A percentile compares a stretch with the other conserved stretches of the same genome.
Conservation (phyloP, 2,888 invertebrate species). For the Netelia virgata region DNA sequence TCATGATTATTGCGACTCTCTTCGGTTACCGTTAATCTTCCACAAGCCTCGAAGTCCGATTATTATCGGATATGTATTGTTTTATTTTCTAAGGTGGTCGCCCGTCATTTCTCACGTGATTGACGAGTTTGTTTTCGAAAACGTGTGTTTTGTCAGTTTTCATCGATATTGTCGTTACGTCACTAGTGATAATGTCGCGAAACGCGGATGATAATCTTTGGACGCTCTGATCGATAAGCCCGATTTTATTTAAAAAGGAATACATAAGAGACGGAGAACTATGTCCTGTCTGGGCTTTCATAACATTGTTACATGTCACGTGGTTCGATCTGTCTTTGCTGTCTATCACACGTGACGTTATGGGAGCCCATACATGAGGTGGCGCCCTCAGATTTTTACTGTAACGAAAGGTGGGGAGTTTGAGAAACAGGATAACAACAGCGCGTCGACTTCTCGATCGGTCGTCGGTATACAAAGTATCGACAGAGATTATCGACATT, state of each 20-base stretch:
- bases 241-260: not conserved
- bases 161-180: not conserved
- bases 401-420: no score
- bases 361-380: no score
- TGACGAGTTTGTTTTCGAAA: not conserved
- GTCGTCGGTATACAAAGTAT: no score
- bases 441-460: no score
- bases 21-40: not conserved
- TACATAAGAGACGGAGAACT: not conserved
- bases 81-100: conserved; percentile 13
- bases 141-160: not conserved
- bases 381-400: no score
- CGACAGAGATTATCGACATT: no score
- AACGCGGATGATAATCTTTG: not conserved
- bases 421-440: no score
- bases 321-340: no score
- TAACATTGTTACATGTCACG: no score
- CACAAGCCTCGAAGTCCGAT: not conserved
- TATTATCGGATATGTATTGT: not conserved
- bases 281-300: no score
- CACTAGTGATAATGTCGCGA: not conserved
- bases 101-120: not conserved
- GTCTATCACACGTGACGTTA: no score
- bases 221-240: not conserved
- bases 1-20: conserved; percentile 21